Evolutionary conservation across 2,888 invertebrate species (phyloP).

Genomic region (Drosophila kanekoi): DNA sequence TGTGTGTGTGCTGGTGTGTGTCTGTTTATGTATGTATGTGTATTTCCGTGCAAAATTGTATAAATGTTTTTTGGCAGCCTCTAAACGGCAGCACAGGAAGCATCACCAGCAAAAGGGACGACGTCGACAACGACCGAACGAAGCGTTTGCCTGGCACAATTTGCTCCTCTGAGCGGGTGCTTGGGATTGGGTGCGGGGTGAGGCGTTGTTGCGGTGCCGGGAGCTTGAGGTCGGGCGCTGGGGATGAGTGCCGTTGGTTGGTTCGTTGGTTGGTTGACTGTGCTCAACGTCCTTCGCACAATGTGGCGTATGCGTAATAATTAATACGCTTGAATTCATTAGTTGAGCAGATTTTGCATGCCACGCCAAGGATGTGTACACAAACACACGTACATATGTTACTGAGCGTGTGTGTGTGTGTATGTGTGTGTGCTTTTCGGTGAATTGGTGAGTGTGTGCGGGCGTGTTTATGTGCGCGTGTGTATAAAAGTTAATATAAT

Average conservation of each 20-base stretch:
- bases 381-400: constrained; percentile 12
- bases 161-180: constrained; percentile 56
- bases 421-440: constrained; percentile 8
- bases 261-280: constrained; percentile 36
- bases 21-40: constrained; percentile 45
- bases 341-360: constrained; percentile 81
- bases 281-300: constrained; percentile 74
- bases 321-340: constrained; percentile 82
- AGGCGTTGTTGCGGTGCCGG: background rate
- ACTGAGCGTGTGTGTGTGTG: constrained; percentile 10
- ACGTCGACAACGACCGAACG: constrained; percentile 30
- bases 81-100: constrained; percentile 79
- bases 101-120: constrained; percentile 73
- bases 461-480: constrained; percentile 2
- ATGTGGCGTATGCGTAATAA: constrained; percentile 82
- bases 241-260: constrained; percentile 30
- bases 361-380: constrained; percentile 59
- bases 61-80: constrained; percentile 81
- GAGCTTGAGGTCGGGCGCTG: constrained; percentile 16
- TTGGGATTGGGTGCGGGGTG: constrained; percentile 13
- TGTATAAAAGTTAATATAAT: constrained; percentile 48
- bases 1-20: constrained; percentile 17
- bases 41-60: constrained; percentile 80
- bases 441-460: constrained; percentile 2
- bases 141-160: constrained; percentile 67